phyloP scores from a whole-genome alignment of 1,140 invertebrate genomes.

The Penaeus vannamei region DNA sequence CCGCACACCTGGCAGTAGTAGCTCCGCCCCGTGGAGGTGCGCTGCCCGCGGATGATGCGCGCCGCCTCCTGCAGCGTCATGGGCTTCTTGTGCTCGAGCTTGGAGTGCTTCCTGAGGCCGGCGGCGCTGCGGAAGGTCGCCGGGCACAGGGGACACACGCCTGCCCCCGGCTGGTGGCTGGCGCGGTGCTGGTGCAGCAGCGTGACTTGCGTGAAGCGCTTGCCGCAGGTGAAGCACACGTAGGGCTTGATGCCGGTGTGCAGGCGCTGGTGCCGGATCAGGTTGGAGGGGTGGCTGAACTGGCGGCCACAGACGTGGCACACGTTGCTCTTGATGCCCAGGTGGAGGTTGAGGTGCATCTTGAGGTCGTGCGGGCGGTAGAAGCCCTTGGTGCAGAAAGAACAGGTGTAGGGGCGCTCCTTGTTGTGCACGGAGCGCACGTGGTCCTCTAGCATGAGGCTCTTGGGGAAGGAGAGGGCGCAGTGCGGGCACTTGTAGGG shows the following conservation, averaged over 20 bases:
- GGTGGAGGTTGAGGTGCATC: constrained; percentile 73
- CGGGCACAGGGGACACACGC: constrained; percentile 46
- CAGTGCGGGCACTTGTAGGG: constrained; percentile 60
- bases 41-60: constrained; percentile 62
- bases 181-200: constrained; percentile 54
- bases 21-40: constrained; percentile 36
- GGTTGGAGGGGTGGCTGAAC: constrained; percentile 74
- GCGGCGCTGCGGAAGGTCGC: constrained; percentile 39
- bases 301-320: constrained; percentile 73
- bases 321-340: constrained; percentile 73
- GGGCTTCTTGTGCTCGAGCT: constrained; percentile 49
- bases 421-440: constrained; percentile 61
- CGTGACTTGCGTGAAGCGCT: constrained; percentile 71
- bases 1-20: constrained; percentile 73
- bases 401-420: constrained; percentile 61
- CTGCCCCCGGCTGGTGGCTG: constrained; percentile 48
- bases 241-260: constrained; percentile 74
- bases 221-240: constrained; percentile 73
- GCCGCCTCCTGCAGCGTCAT: constrained; percentile 55
- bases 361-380: constrained; percentile 71
- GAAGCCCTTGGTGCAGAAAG: constrained; percentile 68
- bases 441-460: constrained; percentile 61
- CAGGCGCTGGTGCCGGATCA: constrained; percentile 73
- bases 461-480: constrained; percentile 53
- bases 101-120: constrained; percentile 49